A percentile compares a stretch with the other conserved stretches of the same genome.
Evolutionary conservation across 2,888 invertebrate genomes (phyloP).

Genomic region (Balanococcus diminutus): DNA sequence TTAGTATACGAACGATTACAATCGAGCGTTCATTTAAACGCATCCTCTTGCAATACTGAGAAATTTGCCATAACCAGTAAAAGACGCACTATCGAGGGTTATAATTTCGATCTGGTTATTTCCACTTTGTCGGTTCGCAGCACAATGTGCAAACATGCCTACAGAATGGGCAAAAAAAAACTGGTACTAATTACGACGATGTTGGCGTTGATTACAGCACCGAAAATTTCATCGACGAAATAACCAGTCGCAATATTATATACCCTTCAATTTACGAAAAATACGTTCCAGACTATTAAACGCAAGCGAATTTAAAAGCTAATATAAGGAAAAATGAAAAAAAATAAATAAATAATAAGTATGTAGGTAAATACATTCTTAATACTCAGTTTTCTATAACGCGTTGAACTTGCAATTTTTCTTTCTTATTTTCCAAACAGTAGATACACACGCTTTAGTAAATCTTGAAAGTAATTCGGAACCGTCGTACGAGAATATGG

Average conservation of each 20-base stretch:
- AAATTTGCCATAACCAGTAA: constrained; percentile 11
- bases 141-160: not conserved
- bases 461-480: constrained; percentile 44
- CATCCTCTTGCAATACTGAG: not conserved
- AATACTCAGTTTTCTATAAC: constrained; percentile 48
- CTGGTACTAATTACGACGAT: constrained; percentile 10
- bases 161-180: not conserved
- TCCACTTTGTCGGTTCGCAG: not conserved
- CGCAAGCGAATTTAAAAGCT: constrained; percentile 32
- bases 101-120: constrained; percentile 44
- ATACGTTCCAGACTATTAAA: not conserved
- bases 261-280: not conserved
- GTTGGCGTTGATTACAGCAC: not conserved
- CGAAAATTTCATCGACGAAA: not conserved
- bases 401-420: constrained; percentile 36
- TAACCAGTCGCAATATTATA: not conserved
- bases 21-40: not conserved
- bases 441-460: not conserved
- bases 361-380: constrained; percentile 28
- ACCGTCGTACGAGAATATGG: constrained; percentile 32
- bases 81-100: constrained; percentile 1
- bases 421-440: constrained; percentile 39
- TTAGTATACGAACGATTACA: not conserved
- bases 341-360: not conserved
- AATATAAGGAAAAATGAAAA: not conserved